A percentile compares a stretch with the other conserved stretches of the same genome.
phyloP scores from a whole-genome alignment of 2,797 vertebrate genomes.

The Clarias pachynema region DNA sequence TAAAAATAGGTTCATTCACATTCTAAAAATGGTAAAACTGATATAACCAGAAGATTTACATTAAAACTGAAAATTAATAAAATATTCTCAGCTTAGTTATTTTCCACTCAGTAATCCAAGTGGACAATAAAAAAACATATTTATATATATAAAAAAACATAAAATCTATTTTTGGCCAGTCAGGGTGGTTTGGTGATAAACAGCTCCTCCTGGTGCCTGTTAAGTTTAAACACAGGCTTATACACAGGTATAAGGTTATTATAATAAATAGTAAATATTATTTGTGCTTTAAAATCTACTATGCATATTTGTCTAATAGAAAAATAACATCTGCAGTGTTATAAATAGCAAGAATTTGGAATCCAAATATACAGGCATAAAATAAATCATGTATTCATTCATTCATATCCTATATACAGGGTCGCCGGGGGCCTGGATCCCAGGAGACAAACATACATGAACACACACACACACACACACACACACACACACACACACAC shows the following conservation, averaged over 20 bases:
- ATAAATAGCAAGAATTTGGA: not conserved
- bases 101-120: no score
- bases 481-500: no score
- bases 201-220: constrained; percentile 46
- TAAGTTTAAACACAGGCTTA: not conserved
- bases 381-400: not conserved
- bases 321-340: not conserved
- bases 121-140: no score
- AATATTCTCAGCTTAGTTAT: no score
- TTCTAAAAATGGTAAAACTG: not conserved
- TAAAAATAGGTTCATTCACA: not conserved
- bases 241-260: not conserved
- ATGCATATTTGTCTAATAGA: not conserved
- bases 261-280: not conserved
- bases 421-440: no score
- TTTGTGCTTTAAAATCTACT: not conserved
- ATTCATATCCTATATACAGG: not conserved
- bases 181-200: constrained; percentile 15
- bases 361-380: not conserved
- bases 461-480: no score
- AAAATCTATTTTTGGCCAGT: not conserved
- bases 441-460: no score
- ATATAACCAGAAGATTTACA: not conserved
- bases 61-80: not conserved
- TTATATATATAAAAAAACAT: no score